Base-by-base conservation (phyloP, 2,888 invertebrate species). In the Icerya purchasi region DNA sequence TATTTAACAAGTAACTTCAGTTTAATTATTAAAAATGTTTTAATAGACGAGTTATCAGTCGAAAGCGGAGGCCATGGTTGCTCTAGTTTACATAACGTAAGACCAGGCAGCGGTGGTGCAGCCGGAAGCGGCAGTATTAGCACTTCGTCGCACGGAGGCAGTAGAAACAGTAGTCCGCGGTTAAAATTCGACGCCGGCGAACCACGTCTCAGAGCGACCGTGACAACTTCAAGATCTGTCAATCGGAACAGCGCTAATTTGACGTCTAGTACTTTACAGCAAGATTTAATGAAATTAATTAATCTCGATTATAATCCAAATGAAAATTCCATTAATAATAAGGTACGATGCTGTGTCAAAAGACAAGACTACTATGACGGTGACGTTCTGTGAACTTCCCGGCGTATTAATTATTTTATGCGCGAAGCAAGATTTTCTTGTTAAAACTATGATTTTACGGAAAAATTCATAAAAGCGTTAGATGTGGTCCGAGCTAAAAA, bases 261-360 rank as follows among this genome's bases (percentile, higher is more conserved):
- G 52, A 74, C 68, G 10, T 68, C 66, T 25, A 80, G 77, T 65
- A 82, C 81, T 22, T 74, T 84, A 24, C 83, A 90, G 74, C 89
- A 91, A 70, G 91, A 92, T 69, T 73, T 88, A 22, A 83, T 90
- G 76, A 81, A 86, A 55, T 75, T 91, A 23, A 91, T 91, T 68
- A 86, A 86, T 72, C 88, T 87, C 0, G 88, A 88, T 67, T 77
- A 74, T 66, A 73, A 75, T 59, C 73, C 75, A 61, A 70, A 71
- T 57, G 57, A 19, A 21, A 36, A 5, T 36, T 36, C n/a, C n/a
- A n/a, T n/a, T n/a, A n/a, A 14, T 36, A 36, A 36, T 36, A 36
- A 36, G 36, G 36, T 36, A 14, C 36, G n/a, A n/a, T 10, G 18
- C 57, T 36, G 63, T 59, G 50, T 65, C 61, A 49, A 61, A 62